Evolutionary conservation across 2,888 invertebrate genomes (phyloP), one percentile per base, ranked within the genome.

Genomic region (Eledone cirrhosa): DNA sequence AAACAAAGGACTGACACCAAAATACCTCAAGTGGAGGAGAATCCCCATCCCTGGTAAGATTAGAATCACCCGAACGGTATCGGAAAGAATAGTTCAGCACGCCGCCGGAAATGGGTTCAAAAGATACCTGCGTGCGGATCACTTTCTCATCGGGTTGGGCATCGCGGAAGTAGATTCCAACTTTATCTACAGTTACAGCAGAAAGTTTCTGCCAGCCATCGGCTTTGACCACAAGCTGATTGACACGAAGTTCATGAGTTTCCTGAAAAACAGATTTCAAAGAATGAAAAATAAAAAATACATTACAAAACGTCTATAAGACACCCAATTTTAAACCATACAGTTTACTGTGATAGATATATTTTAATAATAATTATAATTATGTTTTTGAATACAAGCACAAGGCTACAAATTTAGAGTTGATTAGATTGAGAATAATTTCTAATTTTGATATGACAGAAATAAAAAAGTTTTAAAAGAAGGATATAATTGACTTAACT

Each of bases 151-250:
- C 89, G 27, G 91, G 89, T 31, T 87, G 83, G 3, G 91, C 90
- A 75, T 91, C 87, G 76, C 93, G 87, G 86, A 98, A 99, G 92
- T 95, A 99, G 69, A 95, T 94, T 2, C 99, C 99, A 31, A 98
- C 98, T 90, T 96, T 94, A 91, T 99, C 99, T 0, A 99, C 96
- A 14, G 97, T 96, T 24, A 99, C 95, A 0, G 98, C 97, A 84
- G 94, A 94, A 77, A 96, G 94, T 53, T 93, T 92, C 83, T 94
- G 93, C 97, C 98, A 99, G 78, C 97, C 97, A 84, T 96, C 95
- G 31, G 99, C 94, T 78, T 95, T 93, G 63, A 98, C 95, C 65
- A 94, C 93, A 82, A 99, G 93, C 91, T 97, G 97, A 92, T 97
- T 97, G 87, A 95, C 93, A 86, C 94, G 93, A 84, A 94, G 92